Evolutionary conservation across 2,888 invertebrate genomes (phyloP).

Genomic region (Plebejus argus): DNA sequence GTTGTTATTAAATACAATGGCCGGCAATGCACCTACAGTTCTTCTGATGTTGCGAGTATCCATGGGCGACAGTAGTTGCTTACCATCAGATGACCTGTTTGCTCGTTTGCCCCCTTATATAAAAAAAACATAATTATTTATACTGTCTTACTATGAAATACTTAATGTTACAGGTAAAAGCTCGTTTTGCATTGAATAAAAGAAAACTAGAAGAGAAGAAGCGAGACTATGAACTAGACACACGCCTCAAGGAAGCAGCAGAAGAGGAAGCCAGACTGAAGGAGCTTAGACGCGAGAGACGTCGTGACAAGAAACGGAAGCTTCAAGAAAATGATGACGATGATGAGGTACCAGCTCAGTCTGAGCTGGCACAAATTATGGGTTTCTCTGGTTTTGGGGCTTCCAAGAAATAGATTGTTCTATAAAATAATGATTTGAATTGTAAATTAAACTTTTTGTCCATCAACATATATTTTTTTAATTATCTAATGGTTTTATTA

Average conservation of each 20-base stretch:
- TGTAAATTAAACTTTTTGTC: conserved; percentile 11
- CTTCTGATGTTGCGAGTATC: too few species aligned
- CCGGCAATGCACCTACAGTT: too few species aligned
- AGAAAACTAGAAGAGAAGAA: conserved; percentile 97
- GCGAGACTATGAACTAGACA: conserved; percentile 96
- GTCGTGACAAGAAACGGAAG: conserved; percentile 93
- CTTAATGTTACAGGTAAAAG: conserved; percentile 82
- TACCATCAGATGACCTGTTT: too few species aligned
- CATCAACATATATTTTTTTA: not conserved
- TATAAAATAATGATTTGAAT: not conserved
- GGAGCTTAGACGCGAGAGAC: conserved; percentile 92
- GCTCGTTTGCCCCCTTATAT: too few species aligned
- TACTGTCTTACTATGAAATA: not conserved
- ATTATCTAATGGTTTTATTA: not conserved
- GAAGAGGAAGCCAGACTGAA: conserved; percentile 98
- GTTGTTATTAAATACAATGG: too few species aligned
- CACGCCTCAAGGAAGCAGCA: conserved; percentile 93
- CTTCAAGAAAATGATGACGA: conserved; percentile 82
- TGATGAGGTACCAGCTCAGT: conserved; percentile 77
- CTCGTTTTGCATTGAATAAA: conserved; percentile 95
- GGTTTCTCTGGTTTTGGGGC: conserved; percentile 96
- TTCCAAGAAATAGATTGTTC: conserved; percentile 85
- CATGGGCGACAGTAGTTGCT: too few species aligned
- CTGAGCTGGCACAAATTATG: conserved; percentile 94
- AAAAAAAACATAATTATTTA: too few species aligned